These are phyloP conservation scores for Leptopilina myrica DNA, from an alignment of 2,888 invertebrate genomes.

Conservation along the genomic window DNA sequence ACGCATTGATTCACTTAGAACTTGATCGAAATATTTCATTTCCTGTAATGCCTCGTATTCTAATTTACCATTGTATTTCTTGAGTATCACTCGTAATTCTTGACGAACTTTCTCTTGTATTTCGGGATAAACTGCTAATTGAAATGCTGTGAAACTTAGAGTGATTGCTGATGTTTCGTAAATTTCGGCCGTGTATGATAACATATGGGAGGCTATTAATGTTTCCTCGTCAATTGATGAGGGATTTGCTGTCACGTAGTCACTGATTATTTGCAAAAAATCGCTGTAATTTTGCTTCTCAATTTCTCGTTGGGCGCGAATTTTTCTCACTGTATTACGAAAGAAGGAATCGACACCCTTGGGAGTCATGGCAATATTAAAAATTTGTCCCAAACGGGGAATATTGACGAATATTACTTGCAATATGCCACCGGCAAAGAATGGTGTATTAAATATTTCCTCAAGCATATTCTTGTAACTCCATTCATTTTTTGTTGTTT, in stretches of 20 bases:
- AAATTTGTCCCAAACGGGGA: conserved; percentile 47
- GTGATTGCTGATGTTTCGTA: conserved; percentile 78
- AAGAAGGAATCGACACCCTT: conserved; percentile 61
- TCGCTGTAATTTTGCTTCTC: conserved; percentile 71
- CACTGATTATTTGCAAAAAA: conserved; percentile 77
- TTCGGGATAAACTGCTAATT: conserved; percentile 75
- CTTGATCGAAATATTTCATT: conserved; percentile 78
- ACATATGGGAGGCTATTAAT: conserved; percentile 77
- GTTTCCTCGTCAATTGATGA: conserved; percentile 62
- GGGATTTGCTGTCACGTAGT: conserved; percentile 54
- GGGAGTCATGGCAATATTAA: conserved; percentile 52
- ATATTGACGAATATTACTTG: conserved; percentile 50
- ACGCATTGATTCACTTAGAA: conserved; percentile 70
- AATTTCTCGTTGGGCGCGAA: conserved; percentile 51
- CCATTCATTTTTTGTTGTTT: conserved; percentile 26
- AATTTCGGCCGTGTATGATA: conserved; percentile 78
- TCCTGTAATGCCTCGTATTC: conserved; percentile 77
- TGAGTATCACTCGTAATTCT: conserved; percentile 73
- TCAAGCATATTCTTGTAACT: conserved; percentile 43
- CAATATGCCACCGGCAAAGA: neutral
- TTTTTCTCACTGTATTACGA: conserved; percentile 54
- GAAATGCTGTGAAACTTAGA: conserved; percentile 76
- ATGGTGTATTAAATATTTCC: conserved; percentile 37
- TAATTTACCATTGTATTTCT: conserved; percentile 70
- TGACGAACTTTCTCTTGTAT: conserved; percentile 77